Percentiles rank a stretch among this genome's conserved stretches.
These are phyloP conservation scores for Digitonthophagus gazella DNA, from an alignment of 2,888 invertebrate genomes.

Conservation along the genomic window DNA sequence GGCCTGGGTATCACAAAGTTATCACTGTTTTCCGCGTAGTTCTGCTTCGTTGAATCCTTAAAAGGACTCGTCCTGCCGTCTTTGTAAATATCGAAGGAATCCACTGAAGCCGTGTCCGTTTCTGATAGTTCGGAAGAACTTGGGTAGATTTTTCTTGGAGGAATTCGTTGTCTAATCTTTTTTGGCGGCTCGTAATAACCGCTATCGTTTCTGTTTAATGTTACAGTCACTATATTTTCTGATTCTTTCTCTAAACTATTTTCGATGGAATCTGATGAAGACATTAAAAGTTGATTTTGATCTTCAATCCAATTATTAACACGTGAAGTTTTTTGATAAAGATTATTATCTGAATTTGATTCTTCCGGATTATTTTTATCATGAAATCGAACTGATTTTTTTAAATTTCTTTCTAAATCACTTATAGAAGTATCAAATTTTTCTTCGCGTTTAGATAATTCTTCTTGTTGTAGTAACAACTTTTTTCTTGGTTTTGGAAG, in stretches of 20 bases:
- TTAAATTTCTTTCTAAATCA: conserved; percentile 44
- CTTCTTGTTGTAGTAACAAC: conserved; percentile 30
- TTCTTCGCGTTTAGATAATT: conserved; percentile 36
- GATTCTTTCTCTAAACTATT: conserved; percentile 18
- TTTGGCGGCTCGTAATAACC: conserved; percentile 47
- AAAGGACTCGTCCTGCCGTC: conserved; percentile 37
- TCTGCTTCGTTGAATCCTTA: conserved; percentile 16
- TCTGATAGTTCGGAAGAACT: conserved; percentile 37
- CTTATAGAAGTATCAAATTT: conserved; percentile 34
- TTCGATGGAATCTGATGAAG: conserved; percentile 31
- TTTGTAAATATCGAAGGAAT: conserved; percentile 40
- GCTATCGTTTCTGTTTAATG: conserved; percentile 43
- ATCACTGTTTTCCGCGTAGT: conserved; percentile 24
- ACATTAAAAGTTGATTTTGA: conserved; percentile 41
- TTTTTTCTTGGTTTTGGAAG: conserved; percentile 44
- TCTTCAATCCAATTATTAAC: conserved; percentile 47
- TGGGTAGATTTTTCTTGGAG: conserved; percentile 45
- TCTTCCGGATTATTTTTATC: conserved; percentile 32
- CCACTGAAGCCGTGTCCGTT: conserved; percentile 19
- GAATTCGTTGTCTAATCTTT: conserved; percentile 47
- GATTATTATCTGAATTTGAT: conserved; percentile 8
- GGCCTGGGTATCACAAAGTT: conserved; percentile 83
- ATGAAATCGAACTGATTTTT: conserved; percentile 48
- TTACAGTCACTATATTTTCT: conserved; percentile 19
- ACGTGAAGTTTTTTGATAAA: conserved; percentile 21